These are phyloP conservation scores for Rhagophthalmus giganteus DNA, from an alignment of 2,888 invertebrate genomes.

Conservation along the genomic window DNA sequence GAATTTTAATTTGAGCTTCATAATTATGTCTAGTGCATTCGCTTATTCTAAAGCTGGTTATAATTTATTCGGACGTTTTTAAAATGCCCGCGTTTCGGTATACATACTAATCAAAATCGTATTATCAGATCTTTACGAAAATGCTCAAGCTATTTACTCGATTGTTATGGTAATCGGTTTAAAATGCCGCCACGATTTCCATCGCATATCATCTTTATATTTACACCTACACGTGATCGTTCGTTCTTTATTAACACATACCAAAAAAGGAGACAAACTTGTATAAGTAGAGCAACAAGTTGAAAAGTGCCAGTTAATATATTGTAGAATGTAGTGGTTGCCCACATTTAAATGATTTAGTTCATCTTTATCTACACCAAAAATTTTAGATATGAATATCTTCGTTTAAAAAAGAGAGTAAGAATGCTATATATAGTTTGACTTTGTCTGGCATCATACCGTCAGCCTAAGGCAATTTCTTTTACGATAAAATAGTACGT, in stretches of 20 bases:
- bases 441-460: too few relatives aligned
- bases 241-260: slow-evolving; percentile 19
- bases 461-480: too few relatives aligned
- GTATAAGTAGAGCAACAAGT: slow-evolving; percentile 20
- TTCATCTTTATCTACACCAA: slow-evolving; percentile 12
- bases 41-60: too few relatives aligned
- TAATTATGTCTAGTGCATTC: too few relatives aligned
- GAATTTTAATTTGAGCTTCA: too few relatives aligned
- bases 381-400: slow-evolving; percentile 6
- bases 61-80: slow-evolving; percentile 1
- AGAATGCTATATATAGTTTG: too few relatives aligned
- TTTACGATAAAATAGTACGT: too few relatives aligned
- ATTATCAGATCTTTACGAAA: slow-evolving; percentile 21
- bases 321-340: slow-evolving; percentile 18
- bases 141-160: slow-evolving; percentile 32
- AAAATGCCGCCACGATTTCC: slow-evolving; percentile 21
- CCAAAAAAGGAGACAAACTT: slow-evolving; percentile 21
- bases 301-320: slow-evolving; percentile 17
- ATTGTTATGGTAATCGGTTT: slow-evolving; percentile 32
- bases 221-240: slow-evolving; percentile 16
- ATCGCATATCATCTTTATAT: slow-evolving; percentile 14
- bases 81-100: slow-evolving; percentile 8
- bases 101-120: not conserved
- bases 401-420: slow-evolving; percentile 11
- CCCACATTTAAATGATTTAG: slow-evolving; percentile 14